Base-by-base conservation (phyloP, 2,888 invertebrate species). In the Aleiodes alternator region DNA sequence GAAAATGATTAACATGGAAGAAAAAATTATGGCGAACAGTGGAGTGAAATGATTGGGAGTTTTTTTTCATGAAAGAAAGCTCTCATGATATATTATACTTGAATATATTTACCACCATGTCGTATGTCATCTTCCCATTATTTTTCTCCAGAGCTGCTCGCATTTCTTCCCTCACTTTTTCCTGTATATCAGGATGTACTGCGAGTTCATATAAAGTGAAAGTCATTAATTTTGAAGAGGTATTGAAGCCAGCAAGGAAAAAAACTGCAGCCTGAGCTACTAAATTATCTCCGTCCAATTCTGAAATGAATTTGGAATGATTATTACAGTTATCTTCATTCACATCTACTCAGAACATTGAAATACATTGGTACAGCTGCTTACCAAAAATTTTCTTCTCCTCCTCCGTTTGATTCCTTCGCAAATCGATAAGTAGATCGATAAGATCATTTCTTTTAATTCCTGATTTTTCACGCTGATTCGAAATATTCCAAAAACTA, bases 401-500 rank as follows among this genome's bases (percentile, higher is more conserved):
- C 0, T 77, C n/a, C 34, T 78, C 75, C 0, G 64, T 73, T 38
- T 81, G 76, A 16, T 83, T 82, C 0, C 88, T 85, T 43, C 87
- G 90, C 5, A 92, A 76, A 1, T 88, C 87, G 48, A 92, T 84
- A 9, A 92, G 81, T 4, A 91, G 80, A 79, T 92, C 92, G 29
- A 92, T 89, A 0, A 92, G 86, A 51, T 90, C 90, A 59, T 89
- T 87, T 23, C 91, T 85, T 1, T 84, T 87, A 6, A 83, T 78
- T 7, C 90, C 90, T 0, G 87, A 86, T 50, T 85, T 81, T 66
- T 90, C 87, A 1, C 92, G 86, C 14, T 89, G 84, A 0, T 84
- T 79, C 55, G 92, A 88, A 0, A 90, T 90, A 34, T 89, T 87
- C 83, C 88, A 90, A 23, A 92, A 89, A 12, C 88, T 87, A 0